Conservation (phyloP, 2,113 vertebrate genomes). For the Chascanopsetta lugubris region DNA sequence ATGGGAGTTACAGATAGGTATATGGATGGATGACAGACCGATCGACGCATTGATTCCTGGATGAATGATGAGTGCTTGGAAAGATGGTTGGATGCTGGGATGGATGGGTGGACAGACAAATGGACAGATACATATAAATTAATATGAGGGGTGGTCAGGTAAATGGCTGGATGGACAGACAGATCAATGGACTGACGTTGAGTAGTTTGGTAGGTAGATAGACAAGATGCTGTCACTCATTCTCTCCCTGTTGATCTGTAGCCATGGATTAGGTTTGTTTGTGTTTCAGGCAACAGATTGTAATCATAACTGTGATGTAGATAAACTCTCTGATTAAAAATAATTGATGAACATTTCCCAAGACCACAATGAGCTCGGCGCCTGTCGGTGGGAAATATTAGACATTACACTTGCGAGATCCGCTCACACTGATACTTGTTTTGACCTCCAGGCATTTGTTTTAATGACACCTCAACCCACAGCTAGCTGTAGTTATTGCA, state of each 20-base stretch:
- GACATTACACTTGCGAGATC: conserved; percentile 6
- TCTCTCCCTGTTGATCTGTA: conserved; percentile 38
- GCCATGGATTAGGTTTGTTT: conserved; percentile 21
- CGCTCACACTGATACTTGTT: conserved; percentile 16
- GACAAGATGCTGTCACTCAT: conserved; percentile 4
- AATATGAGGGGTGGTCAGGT: neutral
- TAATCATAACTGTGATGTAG: conserved; percentile 13
- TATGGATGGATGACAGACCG: too few relatives aligned
- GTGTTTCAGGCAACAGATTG: conserved; percentile 4
- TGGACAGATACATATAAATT: neutral
- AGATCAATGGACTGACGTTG: neutral
- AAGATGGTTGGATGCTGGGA: neutral
- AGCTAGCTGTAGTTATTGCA: conserved; percentile 14
- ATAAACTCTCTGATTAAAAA: conserved; percentile 41
- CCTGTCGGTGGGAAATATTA: conserved; percentile 23
- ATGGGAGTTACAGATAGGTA: too few relatives aligned
- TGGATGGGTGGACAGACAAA: neutral
- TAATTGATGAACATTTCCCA: conserved; percentile 52
- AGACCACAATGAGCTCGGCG: conserved; percentile 39
- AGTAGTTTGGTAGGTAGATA: neutral
- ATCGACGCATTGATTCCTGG: too few relatives aligned
- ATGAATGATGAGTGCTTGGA: conserved; percentile 5
- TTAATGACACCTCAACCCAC: conserved; percentile 37
- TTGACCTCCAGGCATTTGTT: conserved; percentile 44
- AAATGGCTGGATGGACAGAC: neutral